Evolutionary conservation across 2,888 invertebrate genomes (phyloP).

Genomic region (Boloria selene): DNA sequence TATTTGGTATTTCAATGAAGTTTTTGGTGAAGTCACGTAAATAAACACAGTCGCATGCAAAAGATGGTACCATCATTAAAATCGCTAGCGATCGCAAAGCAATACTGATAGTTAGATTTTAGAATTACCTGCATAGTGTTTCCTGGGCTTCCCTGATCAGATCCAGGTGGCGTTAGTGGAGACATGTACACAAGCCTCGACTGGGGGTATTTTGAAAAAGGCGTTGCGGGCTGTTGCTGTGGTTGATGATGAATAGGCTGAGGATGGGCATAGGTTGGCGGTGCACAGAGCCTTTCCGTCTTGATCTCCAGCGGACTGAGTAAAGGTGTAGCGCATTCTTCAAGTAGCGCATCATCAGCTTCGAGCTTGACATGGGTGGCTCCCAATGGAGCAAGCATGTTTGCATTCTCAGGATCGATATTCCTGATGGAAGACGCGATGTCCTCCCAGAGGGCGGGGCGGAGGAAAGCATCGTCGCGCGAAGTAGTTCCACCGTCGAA

Average conservation of each 20-base stretch:
- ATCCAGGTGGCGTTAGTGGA: constrained; percentile 93
- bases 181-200: constrained; percentile 87
- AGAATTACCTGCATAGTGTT: constrained; percentile 83
- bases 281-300: constrained; percentile 86
- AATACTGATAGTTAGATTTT: constrained; percentile 15
- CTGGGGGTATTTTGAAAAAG: constrained; percentile 74
- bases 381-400: constrained; percentile 88
- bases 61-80: constrained; percentile 68
- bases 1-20: too few species aligned
- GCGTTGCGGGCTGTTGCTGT: constrained; percentile 60
- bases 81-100: constrained; percentile 63
- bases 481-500: constrained; percentile 80
- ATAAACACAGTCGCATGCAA: constrained; percentile 61
- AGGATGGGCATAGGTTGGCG: constrained; percentile 74
- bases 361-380: constrained; percentile 90
- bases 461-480: constrained; percentile 92
- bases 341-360: constrained; percentile 83
- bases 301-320: constrained; percentile 91
- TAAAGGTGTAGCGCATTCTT: constrained; percentile 85
- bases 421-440: constrained; percentile 95
- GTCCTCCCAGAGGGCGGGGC: constrained; percentile 95
- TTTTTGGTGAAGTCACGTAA: constrained; percentile 28
- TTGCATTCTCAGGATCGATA: constrained; percentile 94
- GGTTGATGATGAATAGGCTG: constrained; percentile 53
- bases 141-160: constrained; percentile 92